Percentiles rank a stretch among this genome's conserved stretches.
Conservation (phyloP, 2,797 vertebrate species). For the Enteromius paludinosus region DNA sequence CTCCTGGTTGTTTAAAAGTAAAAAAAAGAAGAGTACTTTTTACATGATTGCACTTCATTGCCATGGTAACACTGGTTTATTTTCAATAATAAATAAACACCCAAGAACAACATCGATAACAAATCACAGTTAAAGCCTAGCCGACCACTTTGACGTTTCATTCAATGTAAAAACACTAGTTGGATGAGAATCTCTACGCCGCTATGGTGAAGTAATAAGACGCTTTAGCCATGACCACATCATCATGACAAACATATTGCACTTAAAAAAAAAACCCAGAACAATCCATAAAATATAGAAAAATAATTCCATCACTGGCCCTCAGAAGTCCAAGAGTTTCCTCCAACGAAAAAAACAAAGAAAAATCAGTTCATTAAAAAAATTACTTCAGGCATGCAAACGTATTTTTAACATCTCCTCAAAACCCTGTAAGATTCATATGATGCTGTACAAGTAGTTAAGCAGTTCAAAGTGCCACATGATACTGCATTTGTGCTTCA, state of each 20-base stretch:
- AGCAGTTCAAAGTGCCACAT: slow-evolving; percentile 52
- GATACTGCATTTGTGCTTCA: slow-evolving; percentile 69
- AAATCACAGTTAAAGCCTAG: slow-evolving; percentile 84
- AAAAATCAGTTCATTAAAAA: not conserved
- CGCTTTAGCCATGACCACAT: slow-evolving; percentile 54
- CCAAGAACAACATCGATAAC: slow-evolving; percentile 84
- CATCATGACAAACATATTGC: slow-evolving; percentile 80
- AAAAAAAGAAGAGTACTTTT: slow-evolving; percentile 76
- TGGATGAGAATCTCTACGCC: slow-evolving; percentile 66
- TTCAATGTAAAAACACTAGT: slow-evolving; percentile 75
- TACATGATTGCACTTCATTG: slow-evolving; percentile 90
- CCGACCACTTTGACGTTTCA: slow-evolving; percentile 80
- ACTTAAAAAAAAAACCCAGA: slow-evolving; percentile 71
- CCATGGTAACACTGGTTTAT: slow-evolving; percentile 90
- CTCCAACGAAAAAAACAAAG: slow-evolving; percentile 23
- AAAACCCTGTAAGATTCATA: not conserved
- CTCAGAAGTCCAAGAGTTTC: slow-evolving; percentile 59
- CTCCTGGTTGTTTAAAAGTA: slow-evolving; percentile 80
- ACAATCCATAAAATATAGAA: slow-evolving; percentile 60
- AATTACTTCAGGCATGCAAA: slow-evolving; percentile 35
- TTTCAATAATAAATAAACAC: slow-evolving; percentile 82
- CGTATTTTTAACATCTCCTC: slow-evolving; percentile 7
- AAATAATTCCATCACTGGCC: slow-evolving; percentile 67
- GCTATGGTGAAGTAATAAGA: slow-evolving; percentile 62
- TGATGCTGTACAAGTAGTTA: slow-evolving; percentile 25